Evolutionary conservation across 30 jellyfish, hydroid and myxozoan species (phyloP), one percentile per base, ranked within the genome.

Genomic region (Aurelia coerulea): DNA sequence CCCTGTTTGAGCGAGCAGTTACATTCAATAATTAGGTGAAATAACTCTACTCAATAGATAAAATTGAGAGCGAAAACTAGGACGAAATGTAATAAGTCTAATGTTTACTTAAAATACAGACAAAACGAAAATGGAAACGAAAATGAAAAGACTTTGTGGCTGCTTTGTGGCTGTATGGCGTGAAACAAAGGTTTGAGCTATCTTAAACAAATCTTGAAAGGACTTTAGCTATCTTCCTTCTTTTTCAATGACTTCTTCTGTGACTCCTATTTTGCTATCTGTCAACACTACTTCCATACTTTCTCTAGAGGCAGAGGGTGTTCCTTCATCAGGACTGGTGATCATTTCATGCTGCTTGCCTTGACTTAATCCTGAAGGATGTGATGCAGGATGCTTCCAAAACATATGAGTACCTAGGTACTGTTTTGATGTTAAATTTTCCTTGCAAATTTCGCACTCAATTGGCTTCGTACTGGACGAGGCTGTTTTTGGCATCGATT

Each of bases 401-500:
- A 37, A 56, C 33, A 49, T 62, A 76, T 76, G 74, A 15, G 58
- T 76, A 35, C 29, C 76, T 5, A 76, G 86, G 54, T 76, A 76
- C 73, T 76, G 86, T 62, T 76, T 60, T 18, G 86, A 76, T 54
- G 74, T 76, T 65, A 76, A 70, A 70, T 34, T 70, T 33, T 42
- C 66, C 81, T 35, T 33, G 81, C 81, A 70, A 39, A 33, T 13
- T 14, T 70, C 65, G 32, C 34, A 70, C 81, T 5, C 81, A 70
- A 14, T 33, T 10, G 62, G 81, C 66, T 70, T 70, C 8, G 39
- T 2, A 42, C 2, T 70, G 52, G 81, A 70, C n/a, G 64, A 33
- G 64, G 81, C 65, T 70, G 81, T 70, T 70, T 70, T 70, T 33
- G 81, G 81, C 81, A 70, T 70, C 34, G 81, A 70, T 35, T 35